These are phyloP conservation scores for Rhamphomyia laevipes DNA, from an alignment of 2,888 invertebrate species.

Conservation along the genomic window DNA sequence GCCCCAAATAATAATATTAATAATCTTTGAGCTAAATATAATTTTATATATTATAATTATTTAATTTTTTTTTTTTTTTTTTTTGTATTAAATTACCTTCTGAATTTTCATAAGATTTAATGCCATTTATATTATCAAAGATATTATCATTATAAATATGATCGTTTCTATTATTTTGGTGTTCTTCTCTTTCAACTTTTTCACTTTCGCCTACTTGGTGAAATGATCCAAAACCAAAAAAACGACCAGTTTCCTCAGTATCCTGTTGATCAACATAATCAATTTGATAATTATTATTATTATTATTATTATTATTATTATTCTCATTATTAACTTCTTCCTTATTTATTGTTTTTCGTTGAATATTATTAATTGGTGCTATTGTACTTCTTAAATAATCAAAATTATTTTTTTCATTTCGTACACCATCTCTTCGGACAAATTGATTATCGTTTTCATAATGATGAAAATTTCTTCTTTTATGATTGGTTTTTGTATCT, in stretches of 20 bases:
- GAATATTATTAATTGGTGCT: background rate
- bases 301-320: too few species aligned
- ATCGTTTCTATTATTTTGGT: background rate
- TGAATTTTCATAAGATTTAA: background rate
- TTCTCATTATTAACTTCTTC: background rate
- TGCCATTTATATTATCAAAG: background rate
- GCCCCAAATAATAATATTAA: too few species aligned
- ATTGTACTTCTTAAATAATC: too few species aligned
- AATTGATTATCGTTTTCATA: background rate
- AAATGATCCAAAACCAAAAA: slow-evolving; percentile 11
- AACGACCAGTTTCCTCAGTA: slow-evolving; percentile 7
- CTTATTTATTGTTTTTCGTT: background rate
- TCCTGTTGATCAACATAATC: too few species aligned
- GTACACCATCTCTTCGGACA: too few species aligned
- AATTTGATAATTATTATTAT: too few species aligned
- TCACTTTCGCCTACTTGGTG: background rate
- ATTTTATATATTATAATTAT: too few species aligned
- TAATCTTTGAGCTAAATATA: too few species aligned
- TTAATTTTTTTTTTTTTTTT: too few species aligned
- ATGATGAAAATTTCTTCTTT: background rate
- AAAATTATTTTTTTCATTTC: too few species aligned
- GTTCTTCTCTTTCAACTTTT: background rate
- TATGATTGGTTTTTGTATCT: too few species aligned
- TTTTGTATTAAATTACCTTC: too few species aligned
- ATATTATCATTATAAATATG: background rate